Evolutionary conservation across 1,140 invertebrate genomes (phyloP).

Genomic region (Schlechtendalia chinensis): DNA sequence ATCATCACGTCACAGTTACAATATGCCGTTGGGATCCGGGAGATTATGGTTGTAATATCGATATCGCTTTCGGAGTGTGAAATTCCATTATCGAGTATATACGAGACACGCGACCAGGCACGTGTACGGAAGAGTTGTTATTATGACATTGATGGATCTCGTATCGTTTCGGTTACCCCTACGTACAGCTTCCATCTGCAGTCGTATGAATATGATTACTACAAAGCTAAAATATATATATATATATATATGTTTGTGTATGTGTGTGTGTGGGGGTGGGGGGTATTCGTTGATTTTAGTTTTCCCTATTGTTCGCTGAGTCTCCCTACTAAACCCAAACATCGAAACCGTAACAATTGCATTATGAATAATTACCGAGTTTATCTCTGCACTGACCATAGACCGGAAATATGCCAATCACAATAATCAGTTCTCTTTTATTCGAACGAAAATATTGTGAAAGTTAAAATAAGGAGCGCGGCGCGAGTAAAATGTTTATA

Average conservation of each 20-base stretch:
- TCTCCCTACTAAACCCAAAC: neutral
- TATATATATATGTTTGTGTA: neutral
- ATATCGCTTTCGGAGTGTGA: conserved; percentile 7
- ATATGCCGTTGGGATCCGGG: neutral
- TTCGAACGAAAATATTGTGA: neutral
- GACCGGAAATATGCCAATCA: conserved; percentile 38
- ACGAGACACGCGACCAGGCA: conserved; percentile 24
- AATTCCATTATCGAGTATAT: conserved; percentile 45
- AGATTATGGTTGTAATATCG: neutral
- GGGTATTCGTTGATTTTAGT: conserved; percentile 14
- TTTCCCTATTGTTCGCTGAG: conserved; percentile 21
- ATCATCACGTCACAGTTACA: neutral
- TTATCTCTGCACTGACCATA: conserved; percentile 22
- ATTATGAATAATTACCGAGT: conserved; percentile 28
- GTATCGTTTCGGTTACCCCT: conserved; percentile 1
- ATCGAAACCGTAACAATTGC: conserved; percentile 19
- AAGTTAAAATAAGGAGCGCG: too few relatives aligned
- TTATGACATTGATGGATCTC: conserved; percentile 45
- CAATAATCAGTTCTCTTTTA: neutral
- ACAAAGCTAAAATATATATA: neutral
- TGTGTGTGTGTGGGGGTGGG: too few relatives aligned
- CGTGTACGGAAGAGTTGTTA: conserved; percentile 39
- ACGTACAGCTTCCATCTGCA: neutral
- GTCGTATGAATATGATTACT: conserved; percentile 34
- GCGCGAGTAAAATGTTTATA: too few relatives aligned